These are phyloP conservation scores for Falcunculus frontatus DNA, from an alignment of 2,113 vertebrate species.

Conservation along the genomic window DNA sequence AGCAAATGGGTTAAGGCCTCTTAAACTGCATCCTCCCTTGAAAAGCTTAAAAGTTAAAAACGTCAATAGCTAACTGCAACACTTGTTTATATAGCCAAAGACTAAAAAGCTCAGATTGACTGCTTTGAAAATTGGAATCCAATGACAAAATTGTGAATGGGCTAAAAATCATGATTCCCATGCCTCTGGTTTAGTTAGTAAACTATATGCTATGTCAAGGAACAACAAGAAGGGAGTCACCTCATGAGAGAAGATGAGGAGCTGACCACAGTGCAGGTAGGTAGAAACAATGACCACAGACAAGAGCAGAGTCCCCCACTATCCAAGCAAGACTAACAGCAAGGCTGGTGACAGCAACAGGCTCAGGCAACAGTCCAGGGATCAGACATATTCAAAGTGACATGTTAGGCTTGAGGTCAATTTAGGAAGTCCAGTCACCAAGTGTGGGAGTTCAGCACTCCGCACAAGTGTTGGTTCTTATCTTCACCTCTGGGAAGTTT, in stretches of 20 bases:
- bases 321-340: background rate
- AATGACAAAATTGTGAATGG: background rate
- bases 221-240: background rate
- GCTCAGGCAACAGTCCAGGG: background rate
- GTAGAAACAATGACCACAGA: background rate
- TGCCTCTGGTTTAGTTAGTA: background rate
- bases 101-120: background rate
- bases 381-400: background rate
- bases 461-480: too few relatives aligned
- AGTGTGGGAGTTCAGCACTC: too few relatives aligned
- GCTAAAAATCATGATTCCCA: background rate
- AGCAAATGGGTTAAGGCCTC: background rate
- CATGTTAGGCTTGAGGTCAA: background rate
- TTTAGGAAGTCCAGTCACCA: background rate
- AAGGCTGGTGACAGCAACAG: background rate
- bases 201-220: background rate
- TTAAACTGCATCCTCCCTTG: background rate
- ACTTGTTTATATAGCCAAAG: background rate
- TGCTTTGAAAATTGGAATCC: background rate
- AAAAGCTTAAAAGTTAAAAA: background rate
- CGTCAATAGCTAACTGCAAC: background rate
- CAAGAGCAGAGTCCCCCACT: background rate
- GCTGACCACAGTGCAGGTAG: background rate
- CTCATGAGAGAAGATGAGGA: background rate
- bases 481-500: too few relatives aligned